phyloP scores from a whole-genome alignment of 2,888 invertebrate species.

The Patella depressa region DNA sequence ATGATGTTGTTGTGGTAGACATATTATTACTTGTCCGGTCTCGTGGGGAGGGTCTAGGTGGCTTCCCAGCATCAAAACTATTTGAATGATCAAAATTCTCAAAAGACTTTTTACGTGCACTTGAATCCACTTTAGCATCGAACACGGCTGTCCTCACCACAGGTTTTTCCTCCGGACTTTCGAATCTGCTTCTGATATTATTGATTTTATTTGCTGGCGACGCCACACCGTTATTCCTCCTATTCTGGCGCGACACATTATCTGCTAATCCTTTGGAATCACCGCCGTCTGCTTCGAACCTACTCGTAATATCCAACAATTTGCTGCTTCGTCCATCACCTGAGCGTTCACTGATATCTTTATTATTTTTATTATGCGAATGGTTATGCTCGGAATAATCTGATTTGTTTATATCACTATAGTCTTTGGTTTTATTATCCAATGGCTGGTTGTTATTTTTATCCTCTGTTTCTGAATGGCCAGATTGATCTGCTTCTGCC shows the following conservation, averaged over 20 bases:
- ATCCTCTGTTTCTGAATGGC: conserved; percentile 35
- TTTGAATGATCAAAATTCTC: conserved; percentile 25
- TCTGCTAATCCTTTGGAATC: background rate
- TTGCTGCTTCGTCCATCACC: background rate
- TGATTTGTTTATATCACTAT: conserved; percentile 1
- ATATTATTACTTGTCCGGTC: background rate
- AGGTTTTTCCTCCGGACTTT: conserved; percentile 35
- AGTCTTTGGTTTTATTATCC: conserved; percentile 33
- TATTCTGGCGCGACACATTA: background rate
- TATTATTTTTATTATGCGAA: conserved; percentile 1
- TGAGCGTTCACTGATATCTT: background rate
- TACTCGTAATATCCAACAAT: too few relatives aligned
- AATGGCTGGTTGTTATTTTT: conserved; percentile 45
- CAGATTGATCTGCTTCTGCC: conserved; percentile 11
- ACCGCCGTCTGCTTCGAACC: background rate
- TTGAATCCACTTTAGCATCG: conserved; percentile 31
- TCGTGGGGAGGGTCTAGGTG: background rate
- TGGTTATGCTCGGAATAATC: background rate
- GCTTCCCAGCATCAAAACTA: conserved; percentile 14
- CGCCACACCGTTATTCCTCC: conserved; percentile 14
- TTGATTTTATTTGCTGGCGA: conserved; percentile 40
- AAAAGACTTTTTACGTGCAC: conserved; percentile 35
- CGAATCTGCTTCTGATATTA: conserved; percentile 43
- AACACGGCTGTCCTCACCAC: conserved; percentile 20
- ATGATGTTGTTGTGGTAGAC: background rate